Conservation (phyloP, 2,888 invertebrate species). For the Ellobium chinense region DNA sequence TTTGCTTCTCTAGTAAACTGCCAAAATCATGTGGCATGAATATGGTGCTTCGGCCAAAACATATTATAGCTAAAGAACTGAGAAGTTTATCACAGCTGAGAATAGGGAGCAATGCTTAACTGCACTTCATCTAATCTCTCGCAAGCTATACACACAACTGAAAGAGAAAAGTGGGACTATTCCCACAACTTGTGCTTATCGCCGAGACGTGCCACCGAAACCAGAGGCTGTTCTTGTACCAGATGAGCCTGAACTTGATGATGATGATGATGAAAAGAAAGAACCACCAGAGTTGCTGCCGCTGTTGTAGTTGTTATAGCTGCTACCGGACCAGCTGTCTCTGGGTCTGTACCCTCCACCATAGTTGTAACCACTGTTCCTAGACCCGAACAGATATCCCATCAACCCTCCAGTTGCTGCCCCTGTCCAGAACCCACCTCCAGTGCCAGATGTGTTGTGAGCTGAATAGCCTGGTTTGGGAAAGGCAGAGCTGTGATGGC, state of each 20-base stretch:
- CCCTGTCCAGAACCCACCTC: constrained; percentile 71
- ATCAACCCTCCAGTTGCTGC: constrained; percentile 70
- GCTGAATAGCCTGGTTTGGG: constrained; percentile 21
- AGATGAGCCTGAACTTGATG: constrained; percentile 33
- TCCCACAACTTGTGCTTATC: constrained; percentile 56
- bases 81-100: constrained; percentile 13
- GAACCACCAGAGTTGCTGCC: constrained; percentile 52
- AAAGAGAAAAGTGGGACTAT: no score
- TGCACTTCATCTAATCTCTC: background rate
- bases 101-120: background rate
- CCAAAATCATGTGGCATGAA: no score
- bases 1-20: no score
- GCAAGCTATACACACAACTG: background rate
- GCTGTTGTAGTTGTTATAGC: constrained; percentile 25
- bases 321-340: constrained; percentile 47
- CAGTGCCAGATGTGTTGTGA: constrained; percentile 11
- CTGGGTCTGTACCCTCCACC: constrained; percentile 20
- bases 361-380: constrained; percentile 48
- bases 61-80: no score
- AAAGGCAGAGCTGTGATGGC: background rate
- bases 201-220: constrained; percentile 67
- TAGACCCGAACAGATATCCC: constrained; percentile 67
- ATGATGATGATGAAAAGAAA: constrained; percentile 28
- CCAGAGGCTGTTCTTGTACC: constrained; percentile 70
- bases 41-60: no score